Base-by-base conservation (phyloP, 2,113 vertebrate species). In the Typhlomys cinereus region DNA sequence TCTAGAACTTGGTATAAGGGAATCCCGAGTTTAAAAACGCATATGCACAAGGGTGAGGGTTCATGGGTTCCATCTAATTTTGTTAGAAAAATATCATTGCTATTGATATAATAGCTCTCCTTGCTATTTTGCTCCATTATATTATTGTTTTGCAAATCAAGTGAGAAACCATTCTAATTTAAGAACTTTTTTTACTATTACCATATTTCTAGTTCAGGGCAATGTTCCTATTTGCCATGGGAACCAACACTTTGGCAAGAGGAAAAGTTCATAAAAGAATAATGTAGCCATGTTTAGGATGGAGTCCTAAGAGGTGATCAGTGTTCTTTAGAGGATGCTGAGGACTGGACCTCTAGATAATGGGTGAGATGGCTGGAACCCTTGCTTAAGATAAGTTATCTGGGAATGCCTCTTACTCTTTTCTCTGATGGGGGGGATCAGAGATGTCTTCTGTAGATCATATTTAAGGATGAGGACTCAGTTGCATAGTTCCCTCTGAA, bases 1-100 rank as follows among this genome's bases (percentile, higher is more conserved):
- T 92, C 46, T 90, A 12, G 85, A 83, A 92, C 41, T 82, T 39
- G 62, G 81, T 61, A 61, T n/a, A 79, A n/a, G 13, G 39, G 29
- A 23, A 70, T 69, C 41, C 50, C 18, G 31, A 87, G 23, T 18
- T n/a, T 2, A 61, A 59, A 4, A 31, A 66, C 84, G 62, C n/a
- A 39, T 48, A 69, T 62, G 48, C 52, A 52, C 52, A 52, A 84
- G 75, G 39, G 48, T 41, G 29, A 93, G n/a, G n/a, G n/a, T 2
- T 85, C 73, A 67, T 44, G 74, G 71, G 59, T 91, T 54, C 4
- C 18, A 86, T 17, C 15, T 20, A 46, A 23, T 70, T 91, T 82
- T 74, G 18, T 80, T 70, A 78, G 52, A 10, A 62, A 85, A 94
- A 79, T 12, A 41, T 54, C 67, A 66, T 14, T 57, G 41, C 2